Evolutionary conservation across 2,888 invertebrate genomes (phyloP), one percentile per base, ranked within the genome.

Genomic region (Leptopilina drosophilae): DNA sequence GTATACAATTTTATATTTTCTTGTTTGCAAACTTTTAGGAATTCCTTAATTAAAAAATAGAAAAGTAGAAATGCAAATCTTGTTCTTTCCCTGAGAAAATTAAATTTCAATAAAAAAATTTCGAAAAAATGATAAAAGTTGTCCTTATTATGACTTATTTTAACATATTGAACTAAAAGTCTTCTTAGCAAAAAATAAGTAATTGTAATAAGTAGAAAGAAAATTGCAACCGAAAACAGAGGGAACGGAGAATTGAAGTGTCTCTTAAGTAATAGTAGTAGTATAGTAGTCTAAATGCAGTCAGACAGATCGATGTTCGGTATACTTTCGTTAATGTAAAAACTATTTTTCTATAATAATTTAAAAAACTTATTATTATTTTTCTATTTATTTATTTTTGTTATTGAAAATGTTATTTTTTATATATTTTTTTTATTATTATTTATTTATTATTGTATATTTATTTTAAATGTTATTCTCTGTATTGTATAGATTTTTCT

Each of bases 241-340:
- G 49, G 49, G 69, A 46, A 56, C 40, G 33, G 53, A 14, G 40
- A 59, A 73, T 40, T 40, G 8, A 14, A 59, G n/a, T 7, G 42
- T 56, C 56, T 73, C n/a, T 56, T n/a, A 56, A 73, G 73, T 73
- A 73, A 56, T 73, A 73, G 73, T 73, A 14, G n/a, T n/a, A 11
- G 40, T 53, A 56, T 73, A 14, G n/a, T n/a, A 11, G 40, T 53
- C 73, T 40, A 14, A 15, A 33, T 73, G 33, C 40, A 53, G 56
- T 59, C 56, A 73, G 73, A 59, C 73, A n/a, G 73, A 56, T 73
- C 73, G 33, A 56, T 73, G 40, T n/a, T 73, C 20, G 49, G 14
- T 53, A 20, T 20, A 69, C 69, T 53, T 69, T 14, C 9, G 56
- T 7, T 6, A 8, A 33, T 56, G 56, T 40, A 73, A 8, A 8